Conservation (phyloP, 2,888 invertebrate species). For the Cosmia trapezina region DNA sequence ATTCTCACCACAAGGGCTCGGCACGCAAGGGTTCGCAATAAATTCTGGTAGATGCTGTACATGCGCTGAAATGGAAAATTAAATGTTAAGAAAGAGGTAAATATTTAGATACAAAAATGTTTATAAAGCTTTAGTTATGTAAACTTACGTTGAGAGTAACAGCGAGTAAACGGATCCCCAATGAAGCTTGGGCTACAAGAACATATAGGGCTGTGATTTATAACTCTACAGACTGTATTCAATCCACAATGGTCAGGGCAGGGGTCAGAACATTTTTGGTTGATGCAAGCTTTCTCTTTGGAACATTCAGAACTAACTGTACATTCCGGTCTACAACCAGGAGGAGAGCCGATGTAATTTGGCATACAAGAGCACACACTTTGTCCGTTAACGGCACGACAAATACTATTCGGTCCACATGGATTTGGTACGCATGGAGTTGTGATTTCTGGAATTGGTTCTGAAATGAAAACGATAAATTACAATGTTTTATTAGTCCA, state of each 20-base stretch:
- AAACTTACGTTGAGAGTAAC: conserved; percentile 89
- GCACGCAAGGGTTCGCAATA: conserved; percentile 91
- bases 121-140: neutral
- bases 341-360: conserved; percentile 93
- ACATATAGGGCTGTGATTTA: conserved; percentile 95
- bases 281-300: conserved; percentile 93
- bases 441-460: conserved; percentile 77
- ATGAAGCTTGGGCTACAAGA: conserved; percentile 91
- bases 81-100: conserved; percentile 8
- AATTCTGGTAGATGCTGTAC: conserved; percentile 75
- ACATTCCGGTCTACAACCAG: conserved; percentile 95
- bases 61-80: conserved; percentile 68
- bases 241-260: conserved; percentile 93
- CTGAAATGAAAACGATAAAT: conserved; percentile 68
- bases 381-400: conserved; percentile 92
- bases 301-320: conserved; percentile 94
- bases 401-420: conserved; percentile 94
- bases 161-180: conserved; percentile 93
- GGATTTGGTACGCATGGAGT: conserved; percentile 93
- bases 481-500: neutral
- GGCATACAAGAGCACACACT: conserved; percentile 94
- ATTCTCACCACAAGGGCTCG: conserved; percentile 93
- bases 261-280: conserved; percentile 94
- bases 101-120: neutral
- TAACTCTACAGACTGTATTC: conserved; percentile 93